These are phyloP conservation scores for Leucosticte australis DNA, from an alignment of 2,113 vertebrate species.

Conservation along the genomic window DNA sequence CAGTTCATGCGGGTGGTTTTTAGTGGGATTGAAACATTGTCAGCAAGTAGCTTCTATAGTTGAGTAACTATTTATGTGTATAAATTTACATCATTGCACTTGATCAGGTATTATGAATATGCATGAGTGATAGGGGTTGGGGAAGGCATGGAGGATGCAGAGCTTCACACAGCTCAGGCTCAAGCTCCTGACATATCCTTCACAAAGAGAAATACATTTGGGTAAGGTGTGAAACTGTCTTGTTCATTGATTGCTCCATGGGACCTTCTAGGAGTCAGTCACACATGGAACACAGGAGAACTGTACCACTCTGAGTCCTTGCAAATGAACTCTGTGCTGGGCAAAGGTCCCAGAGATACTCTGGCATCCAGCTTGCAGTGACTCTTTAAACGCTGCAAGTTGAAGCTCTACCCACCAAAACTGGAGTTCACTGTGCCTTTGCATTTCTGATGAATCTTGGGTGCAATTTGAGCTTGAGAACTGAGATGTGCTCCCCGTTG, in stretches of 20 bases:
- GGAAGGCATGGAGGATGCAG: not conserved
- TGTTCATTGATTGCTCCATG: not conserved
- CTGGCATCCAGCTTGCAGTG: not conserved
- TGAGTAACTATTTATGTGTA: not conserved
- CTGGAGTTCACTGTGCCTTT: rapidly evolving
- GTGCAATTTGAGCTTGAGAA: not conserved
- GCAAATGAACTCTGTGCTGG: rapidly evolving
- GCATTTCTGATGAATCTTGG: not conserved
- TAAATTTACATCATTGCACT: not conserved
- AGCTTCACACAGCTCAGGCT: not conserved
- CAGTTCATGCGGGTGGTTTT: not conserved
- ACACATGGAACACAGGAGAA: rapidly evolving
- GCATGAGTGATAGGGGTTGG: not conserved
- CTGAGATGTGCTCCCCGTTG: not conserved
- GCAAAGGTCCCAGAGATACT: not conserved
- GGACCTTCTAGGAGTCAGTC: too few relatives aligned
- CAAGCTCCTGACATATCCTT: not conserved
- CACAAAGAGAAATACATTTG: not conserved
- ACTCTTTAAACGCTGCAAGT: not conserved
- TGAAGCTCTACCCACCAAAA: not conserved
- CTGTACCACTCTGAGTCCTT: not conserved
- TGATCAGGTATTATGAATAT: not conserved
- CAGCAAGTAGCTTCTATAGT: not conserved
- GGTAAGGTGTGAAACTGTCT: not conserved
- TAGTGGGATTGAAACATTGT: not conserved